phyloP scores from a whole-genome alignment of 2,797 vertebrate genomes.

The Protosalanx chinensis region DNA sequence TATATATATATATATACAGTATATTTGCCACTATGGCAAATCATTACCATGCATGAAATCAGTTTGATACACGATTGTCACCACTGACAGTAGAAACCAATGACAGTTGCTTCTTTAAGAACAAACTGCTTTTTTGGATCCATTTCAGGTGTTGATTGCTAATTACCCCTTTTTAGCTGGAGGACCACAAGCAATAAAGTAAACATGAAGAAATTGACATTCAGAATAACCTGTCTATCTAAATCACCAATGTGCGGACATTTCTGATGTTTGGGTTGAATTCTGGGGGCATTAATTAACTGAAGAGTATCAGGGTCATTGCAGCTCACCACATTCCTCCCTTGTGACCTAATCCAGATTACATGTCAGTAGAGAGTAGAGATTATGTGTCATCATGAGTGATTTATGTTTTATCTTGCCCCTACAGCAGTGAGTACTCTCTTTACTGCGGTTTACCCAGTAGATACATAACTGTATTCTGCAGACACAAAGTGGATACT shows the following conservation, averaged over 20 bases:
- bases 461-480: slow-evolving; percentile 26
- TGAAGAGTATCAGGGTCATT: slow-evolving; percentile 29
- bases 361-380: slow-evolving; percentile 52
- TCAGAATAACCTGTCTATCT: too few relatives aligned
- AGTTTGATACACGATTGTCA: background rate
- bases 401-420: slow-evolving; percentile 56
- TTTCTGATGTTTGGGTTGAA: background rate
- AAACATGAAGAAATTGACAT: too few relatives aligned
- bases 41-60: background rate
- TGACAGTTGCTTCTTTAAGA: background rate
- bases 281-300: slow-evolving; percentile 44
- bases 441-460: slow-evolving; percentile 12
- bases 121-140: background rate
- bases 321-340: slow-evolving; percentile 35
- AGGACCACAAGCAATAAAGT: too few relatives aligned
- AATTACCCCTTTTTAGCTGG: background rate
- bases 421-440: slow-evolving; percentile 26
- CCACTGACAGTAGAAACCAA: background rate
- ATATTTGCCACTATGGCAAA: background rate
- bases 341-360: slow-evolving; percentile 65
- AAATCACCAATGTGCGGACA: slow-evolving; percentile 9
- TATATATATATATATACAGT: too few relatives aligned
- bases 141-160: background rate
- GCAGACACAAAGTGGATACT: slow-evolving; percentile 6
- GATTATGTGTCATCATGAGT: slow-evolving; percentile 57